Conservation (phyloP, 2,888 invertebrate genomes). For the Pristionchus entomophagus region DNA sequence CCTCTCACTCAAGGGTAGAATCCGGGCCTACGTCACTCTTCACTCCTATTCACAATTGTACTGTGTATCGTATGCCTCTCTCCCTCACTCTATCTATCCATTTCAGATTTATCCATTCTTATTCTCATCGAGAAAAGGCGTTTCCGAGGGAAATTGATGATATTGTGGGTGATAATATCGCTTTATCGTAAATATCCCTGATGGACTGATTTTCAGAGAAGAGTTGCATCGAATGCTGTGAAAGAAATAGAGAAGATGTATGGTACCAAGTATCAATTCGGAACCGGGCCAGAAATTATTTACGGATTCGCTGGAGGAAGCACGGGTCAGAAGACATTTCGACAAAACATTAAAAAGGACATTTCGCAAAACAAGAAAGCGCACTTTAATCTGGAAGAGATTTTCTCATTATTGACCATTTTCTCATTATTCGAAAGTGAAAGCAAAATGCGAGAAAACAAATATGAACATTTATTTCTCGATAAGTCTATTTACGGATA, state of each 20-base stretch:
- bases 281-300: slow-evolving; percentile 75
- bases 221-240: slow-evolving; percentile 70
- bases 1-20: slow-evolving; percentile 59
- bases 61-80: too few species aligned
- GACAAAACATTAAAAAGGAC: too few species aligned
- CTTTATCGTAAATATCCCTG: not conserved
- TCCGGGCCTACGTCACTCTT: slow-evolving; percentile 73
- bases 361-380: too few species aligned
- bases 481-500: too few species aligned
- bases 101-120: slow-evolving; percentile 72
- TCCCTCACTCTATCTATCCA: not conserved
- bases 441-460: too few species aligned
- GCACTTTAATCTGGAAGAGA: too few species aligned
- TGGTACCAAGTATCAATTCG: slow-evolving; percentile 72
- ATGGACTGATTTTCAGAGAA: slow-evolving; percentile 61
- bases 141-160: slow-evolving; percentile 74
- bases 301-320: too few species aligned
- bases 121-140: slow-evolving; percentile 68
- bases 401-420: too few species aligned
- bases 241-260: slow-evolving; percentile 69
- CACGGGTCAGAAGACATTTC: too few species aligned
- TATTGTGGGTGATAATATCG: slow-evolving; percentile 57
- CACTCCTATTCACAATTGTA: slow-evolving; percentile 73
- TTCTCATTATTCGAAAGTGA: too few species aligned
- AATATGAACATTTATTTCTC: too few species aligned